Conservation (phyloP, 2,797 vertebrate species). For the Benthosema pterotum region DNA sequence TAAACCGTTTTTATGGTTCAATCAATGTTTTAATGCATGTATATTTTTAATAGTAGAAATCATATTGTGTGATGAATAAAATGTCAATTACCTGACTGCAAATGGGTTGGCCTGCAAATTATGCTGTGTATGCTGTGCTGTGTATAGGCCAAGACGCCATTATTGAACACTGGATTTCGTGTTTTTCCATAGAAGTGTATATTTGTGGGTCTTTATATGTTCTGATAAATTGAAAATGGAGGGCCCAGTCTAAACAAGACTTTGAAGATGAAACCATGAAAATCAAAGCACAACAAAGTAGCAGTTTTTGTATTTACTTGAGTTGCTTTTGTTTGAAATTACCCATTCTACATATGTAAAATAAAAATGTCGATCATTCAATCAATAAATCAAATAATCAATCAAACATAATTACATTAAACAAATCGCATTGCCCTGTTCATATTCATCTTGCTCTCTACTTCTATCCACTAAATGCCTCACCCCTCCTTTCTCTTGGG, state of each 20-base stretch:
- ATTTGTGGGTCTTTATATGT: no score
- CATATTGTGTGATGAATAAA: conserved; percentile 6
- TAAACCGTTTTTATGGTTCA: background rate
- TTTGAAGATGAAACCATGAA: no score
- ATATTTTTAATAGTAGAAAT: background rate
- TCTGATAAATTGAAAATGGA: no score
- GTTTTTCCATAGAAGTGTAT: no score
- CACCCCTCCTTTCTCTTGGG: background rate
- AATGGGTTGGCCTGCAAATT: background rate
- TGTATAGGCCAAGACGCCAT: background rate
- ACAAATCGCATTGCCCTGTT: background rate
- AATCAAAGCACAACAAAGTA: no score
- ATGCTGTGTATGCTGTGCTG: background rate
- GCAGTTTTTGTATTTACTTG: no score
- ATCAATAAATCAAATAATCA: no score
- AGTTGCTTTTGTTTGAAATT: no score
- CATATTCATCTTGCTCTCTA: background rate
- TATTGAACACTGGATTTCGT: background rate
- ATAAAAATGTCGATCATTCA: no score
- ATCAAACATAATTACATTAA: conserved; percentile 9
- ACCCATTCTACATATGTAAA: no score
- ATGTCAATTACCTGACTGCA: conserved; percentile 8
- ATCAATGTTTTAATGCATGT: background rate
- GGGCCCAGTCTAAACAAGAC: no score
- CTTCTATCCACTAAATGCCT: no score